Percentiles rank a stretch among this genome's conserved stretches.
Evolutionary conservation across 2,888 invertebrate genomes (phyloP).

Genomic region (Mesorhabditis spiculigera): DNA sequence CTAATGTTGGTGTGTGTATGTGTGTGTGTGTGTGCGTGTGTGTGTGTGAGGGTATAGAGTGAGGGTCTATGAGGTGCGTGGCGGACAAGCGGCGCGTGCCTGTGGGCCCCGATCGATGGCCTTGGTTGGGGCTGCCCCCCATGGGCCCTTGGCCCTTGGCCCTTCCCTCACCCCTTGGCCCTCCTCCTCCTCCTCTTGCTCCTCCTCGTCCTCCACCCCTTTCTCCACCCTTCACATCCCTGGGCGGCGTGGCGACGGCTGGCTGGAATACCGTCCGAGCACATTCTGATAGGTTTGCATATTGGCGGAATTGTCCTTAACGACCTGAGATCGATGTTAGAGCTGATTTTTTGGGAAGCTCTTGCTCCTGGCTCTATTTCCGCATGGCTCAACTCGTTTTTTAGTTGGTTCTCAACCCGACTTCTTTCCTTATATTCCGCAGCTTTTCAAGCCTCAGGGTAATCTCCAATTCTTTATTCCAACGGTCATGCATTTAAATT

Average conservation of each 20-base stretch:
- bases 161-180: constrained; percentile 14
- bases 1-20: too few species aligned
- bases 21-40: too few species aligned
- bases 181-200: constrained; percentile 9
- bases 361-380: not conserved
- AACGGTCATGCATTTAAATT: too few species aligned
- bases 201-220: not conserved
- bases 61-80: not conserved
- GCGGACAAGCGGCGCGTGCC: not conserved
- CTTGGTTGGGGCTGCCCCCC: not conserved
- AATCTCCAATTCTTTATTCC: too few species aligned
- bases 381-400: too few species aligned
- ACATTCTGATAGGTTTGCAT: not conserved
- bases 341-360: not conserved
- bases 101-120: not conserved
- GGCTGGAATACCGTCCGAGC: too few species aligned
- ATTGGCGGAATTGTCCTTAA: not conserved
- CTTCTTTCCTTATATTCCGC: too few species aligned
- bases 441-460: too few species aligned
- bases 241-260: not conserved
- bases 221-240: not conserved
- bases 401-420: too few species aligned
- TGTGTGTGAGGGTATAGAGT: too few species aligned
- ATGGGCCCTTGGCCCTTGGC: not conserved
- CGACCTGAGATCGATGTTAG: not conserved